Evolutionary conservation across 2,113 vertebrate genomes (phyloP).

Genomic region (Tachuris rubrigastra): DNA sequence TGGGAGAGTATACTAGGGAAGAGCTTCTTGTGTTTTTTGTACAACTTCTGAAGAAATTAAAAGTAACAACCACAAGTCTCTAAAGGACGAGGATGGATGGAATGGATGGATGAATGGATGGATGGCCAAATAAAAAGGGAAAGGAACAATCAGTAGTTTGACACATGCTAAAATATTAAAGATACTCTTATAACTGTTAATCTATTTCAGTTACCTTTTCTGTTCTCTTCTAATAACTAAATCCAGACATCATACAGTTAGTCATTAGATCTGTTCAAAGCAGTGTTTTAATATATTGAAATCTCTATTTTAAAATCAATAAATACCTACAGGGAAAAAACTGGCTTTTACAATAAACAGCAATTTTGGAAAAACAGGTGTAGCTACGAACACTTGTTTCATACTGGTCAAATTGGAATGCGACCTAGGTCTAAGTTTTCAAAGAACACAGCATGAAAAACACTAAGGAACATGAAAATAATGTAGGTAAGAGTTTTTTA

Average conservation of each 20-base stretch:
- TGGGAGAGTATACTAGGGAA: constrained; percentile 14
- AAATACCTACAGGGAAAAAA: background rate
- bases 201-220: constrained; percentile 19
- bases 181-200: constrained; percentile 8
- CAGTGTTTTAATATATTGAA: background rate
- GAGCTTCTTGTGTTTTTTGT: background rate
- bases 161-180: constrained; percentile 39
- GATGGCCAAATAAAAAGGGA: constrained; percentile 67
- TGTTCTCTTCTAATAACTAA: constrained; percentile 28
- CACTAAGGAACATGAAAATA: background rate
- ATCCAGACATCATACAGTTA: background rate
- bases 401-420: background rate
- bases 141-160: constrained; percentile 67
- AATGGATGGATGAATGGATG: constrained; percentile 23
- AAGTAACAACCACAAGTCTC: constrained; percentile 25
- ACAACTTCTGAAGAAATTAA: background rate
- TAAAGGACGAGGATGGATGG: constrained; percentile 38
- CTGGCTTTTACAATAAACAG: background rate
- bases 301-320: background rate
- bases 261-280: background rate
- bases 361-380: background rate
- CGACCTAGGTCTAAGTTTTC: background rate
- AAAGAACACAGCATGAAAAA: background rate
- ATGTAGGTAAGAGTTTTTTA: background rate
- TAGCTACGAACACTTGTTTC: background rate